Evolutionary conservation across 2,113 vertebrate species (phyloP), one percentile per base, ranked within the genome.

Genomic region (Chunga burmeisteri): DNA sequence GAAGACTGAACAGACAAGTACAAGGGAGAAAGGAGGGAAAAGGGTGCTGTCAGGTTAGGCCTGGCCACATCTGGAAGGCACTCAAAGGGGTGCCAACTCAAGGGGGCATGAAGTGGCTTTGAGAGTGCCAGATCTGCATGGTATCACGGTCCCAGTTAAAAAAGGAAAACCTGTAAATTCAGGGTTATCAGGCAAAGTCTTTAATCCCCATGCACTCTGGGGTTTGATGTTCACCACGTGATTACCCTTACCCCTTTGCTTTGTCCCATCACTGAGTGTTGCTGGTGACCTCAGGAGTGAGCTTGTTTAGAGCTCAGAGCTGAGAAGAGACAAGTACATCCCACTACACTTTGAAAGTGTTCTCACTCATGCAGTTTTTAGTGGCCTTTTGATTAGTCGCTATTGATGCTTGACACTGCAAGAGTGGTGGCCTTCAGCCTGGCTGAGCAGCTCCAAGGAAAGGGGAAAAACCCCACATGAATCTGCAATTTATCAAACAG

Each of bases 401-500:
- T 61, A 2, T 23, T 46, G 18, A 16, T 25, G 21, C 46, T 36
- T 42, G n/a, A 25, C 8, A 13, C 55, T 21, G 7, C 44, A 23
- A 13, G 29, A 70, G 16, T 0, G 4, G 27, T 26, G 19, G 53
- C 81, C 63, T 55, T 70, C 70, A 66, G 62, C 34, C 46, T 78
- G 44, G 40, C 47, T 67, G 23, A 62, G 63, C 74, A 80, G 56
- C 52, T 36, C n/a, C 68, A 32, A 5, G 67, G 63, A 19, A 49
- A 85, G 36, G 68, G 40, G 46, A 16, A 30, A 46, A 47, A 26
- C 5, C 40, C n/a, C 50, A 14, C 27, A 6, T 10, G 14, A 40
- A 49, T 14, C 46, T 25, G 38, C 55, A 59, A 0, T 42, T 72
- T n/a, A 30, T 62, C 47, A 34, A 7, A 18, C 0, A 0, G 1